Conservation (phyloP, 2,797 vertebrate genomes). For the Sorex maritimensis region DNA sequence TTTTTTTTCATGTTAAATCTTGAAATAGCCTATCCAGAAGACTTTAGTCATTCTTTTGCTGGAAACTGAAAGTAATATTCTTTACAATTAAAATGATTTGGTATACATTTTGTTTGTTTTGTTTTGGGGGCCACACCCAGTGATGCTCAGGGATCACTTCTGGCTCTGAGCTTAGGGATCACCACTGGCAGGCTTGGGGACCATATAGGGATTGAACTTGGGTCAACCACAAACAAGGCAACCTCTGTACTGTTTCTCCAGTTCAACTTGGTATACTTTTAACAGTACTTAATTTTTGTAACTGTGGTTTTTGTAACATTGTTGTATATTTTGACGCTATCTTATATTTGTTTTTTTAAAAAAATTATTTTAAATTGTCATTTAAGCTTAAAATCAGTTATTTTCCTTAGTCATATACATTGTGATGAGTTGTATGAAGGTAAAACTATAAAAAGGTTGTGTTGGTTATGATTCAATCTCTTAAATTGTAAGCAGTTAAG, state of each 20-base stretch:
- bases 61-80: no score
- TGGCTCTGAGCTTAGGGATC: no score
- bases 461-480: neutral
- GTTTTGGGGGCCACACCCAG: no score
- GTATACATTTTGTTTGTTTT: no score
- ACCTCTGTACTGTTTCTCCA: no score
- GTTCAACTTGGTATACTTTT: neutral
- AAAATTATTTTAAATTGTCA: neutral
- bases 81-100: no score
- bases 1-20: conserved; percentile 13
- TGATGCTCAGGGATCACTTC: no score
- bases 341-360: conserved; percentile 5
- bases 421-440: neutral
- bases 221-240: no score
- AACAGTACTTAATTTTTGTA: neutral
- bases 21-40: neutral
- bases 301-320: no score
- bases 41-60: neutral
- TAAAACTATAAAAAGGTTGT: neutral
- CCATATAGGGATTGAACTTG: no score
- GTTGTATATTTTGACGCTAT: neutral
- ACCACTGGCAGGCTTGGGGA: no score
- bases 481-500: neutral
- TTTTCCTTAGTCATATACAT: neutral
- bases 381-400: neutral